Base-by-base conservation (phyloP, 2,797 vertebrate species). In the Eupleurogrammus muticus region DNA sequence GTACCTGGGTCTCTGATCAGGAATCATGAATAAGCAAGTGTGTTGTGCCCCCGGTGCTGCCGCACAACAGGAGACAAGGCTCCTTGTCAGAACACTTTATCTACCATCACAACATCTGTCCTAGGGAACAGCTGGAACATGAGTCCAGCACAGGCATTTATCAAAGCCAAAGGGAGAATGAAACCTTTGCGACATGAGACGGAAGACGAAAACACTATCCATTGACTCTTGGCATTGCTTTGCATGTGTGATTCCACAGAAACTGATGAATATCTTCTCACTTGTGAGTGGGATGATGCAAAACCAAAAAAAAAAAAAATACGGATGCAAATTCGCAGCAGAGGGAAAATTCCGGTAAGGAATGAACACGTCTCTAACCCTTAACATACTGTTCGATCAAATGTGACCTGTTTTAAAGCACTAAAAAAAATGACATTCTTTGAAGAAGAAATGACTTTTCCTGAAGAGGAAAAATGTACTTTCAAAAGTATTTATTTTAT, bases 1-100 rank as follows among this genome's bases (percentile, higher is more conserved):
- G 73, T 75, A 87, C 80, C 77, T 89, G 72, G 5, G 71, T n/a
- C 66, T 87, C 77, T 89, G 59, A 87, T 87, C 72, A 79, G 69
- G 54, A 49, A 14, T 80, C 60, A 87, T 87, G 70, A 87, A 88
- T 82, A 84, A 84, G 70, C 78, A 73, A 83, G 36, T 0, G 5
- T 62, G 49, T 55, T 79, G 48, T 74, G 67, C 52, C 72, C 66
- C 46, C 2, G 7, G 57, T 80, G 74, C 56, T 40, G 48, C 64
- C 19, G 34, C 68, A 73, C 58, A 69, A 76, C 60, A 72, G 60
- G 56, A 80, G 77, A 75, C 56, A 73, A 32, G 19, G n/a, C 61
- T 24, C 16, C 52, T 59, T 82, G 68, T 84, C 58, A 80, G 49
- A 78, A 50, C 52, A 50, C 56, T 11, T 73, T 63, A 67, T 42